phyloP scores from a whole-genome alignment of 2,888 invertebrate species.

The Poecilus cupreus region DNA sequence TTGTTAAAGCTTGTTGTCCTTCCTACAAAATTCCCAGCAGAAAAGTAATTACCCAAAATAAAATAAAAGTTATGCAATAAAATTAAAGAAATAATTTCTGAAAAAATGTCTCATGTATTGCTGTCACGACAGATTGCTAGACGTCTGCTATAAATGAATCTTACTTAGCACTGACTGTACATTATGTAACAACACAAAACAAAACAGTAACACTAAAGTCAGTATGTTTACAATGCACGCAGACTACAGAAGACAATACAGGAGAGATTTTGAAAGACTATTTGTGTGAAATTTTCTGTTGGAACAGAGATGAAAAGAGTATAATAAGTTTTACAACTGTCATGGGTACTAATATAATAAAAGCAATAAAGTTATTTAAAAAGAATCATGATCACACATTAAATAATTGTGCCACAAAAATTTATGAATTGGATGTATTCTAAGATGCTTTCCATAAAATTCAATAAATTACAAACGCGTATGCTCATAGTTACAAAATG shows the following conservation, averaged over 20 bases:
- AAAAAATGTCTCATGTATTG: neutral
- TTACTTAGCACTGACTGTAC: neutral
- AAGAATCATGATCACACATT: neutral
- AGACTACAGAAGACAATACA: neutral
- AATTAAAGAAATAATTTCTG: neutral
- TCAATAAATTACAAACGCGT: neutral
- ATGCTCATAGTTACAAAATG: neutral
- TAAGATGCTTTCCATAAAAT: neutral
- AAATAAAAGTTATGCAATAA: neutral
- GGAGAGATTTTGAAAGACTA: neutral
- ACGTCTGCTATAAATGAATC: neutral
- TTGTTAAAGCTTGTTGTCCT: neutral
- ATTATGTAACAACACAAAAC: neutral
- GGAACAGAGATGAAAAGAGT: neutral
- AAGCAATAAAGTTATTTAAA: no score
- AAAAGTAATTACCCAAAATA: neutral
- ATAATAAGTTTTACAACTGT: neutral
- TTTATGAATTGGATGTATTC: neutral
- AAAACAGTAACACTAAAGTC: neutral
- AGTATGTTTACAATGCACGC: neutral
- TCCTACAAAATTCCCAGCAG: neutral
- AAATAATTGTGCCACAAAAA: neutral
- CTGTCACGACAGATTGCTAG: neutral
- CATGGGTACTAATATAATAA: neutral
- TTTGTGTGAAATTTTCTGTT: neutral